Base-by-base conservation (phyloP, 2,113 vertebrate genomes). In the Dromiciops gliroides region DNA sequence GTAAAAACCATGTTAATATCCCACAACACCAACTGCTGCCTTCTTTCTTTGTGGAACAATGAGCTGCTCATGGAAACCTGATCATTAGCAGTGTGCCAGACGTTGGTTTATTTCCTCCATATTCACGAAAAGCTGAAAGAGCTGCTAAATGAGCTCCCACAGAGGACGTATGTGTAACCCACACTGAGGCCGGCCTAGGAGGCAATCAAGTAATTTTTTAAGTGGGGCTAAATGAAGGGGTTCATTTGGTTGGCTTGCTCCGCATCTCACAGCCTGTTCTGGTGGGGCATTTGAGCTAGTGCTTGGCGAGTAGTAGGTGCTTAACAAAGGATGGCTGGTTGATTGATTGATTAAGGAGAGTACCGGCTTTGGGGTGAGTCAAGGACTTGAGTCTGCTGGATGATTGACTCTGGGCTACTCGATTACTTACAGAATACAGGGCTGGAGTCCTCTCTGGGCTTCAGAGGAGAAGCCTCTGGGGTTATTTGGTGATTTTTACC, bases 141-240 rank as follows among this genome's bases (percentile, higher is more conserved):
- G 91, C 75, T 16, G 88, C 31, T 90, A 49, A 90, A 90, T 90
- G 2, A 0, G 0, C 75, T 91, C 93, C 93, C 60, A 1, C 0
- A 93, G 95, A 83, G 92, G 90, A 92, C 3, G 22, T 48, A 2
- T 0, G 0, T 50, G 2, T 0, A 25, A 53, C 9, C 67, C 47
- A 0, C 23, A 89, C n/a, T 0, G 88, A 25, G 90, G 51, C 91
- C 0, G 0, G 0, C 89, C 91, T 49, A 93, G 96, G 96, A 95
- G 93, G 95, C 48, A 48, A 31, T 26, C 50, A 37, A 67, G 93
- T 97, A 95, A 95, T 97, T 97, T 97, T 96, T 96, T 97, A 92
- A 98, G 97, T 97, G 97, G 95, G 95, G 90, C 96, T 92, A 97
- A 97, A 97, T 97, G 96, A 97, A 95, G 88, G 97, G 96, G 94